Evolutionary conservation across 2,113 vertebrate species (phyloP).

Genomic region (Chaetodon trifascialis): DNA sequence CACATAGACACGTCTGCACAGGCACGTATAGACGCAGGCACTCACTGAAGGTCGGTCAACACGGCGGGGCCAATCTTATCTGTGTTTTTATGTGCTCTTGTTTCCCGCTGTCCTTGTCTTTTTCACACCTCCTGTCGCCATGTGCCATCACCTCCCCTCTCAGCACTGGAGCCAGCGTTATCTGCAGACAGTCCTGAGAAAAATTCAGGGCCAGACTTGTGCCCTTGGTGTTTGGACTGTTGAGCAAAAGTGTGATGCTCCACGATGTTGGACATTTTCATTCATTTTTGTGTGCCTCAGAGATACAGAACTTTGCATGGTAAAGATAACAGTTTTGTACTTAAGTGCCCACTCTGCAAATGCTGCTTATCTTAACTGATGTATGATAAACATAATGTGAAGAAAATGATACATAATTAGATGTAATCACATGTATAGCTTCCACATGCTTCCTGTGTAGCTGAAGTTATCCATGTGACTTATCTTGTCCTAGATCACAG

Average conservation of each 20-base stretch:
- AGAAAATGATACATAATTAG: conserved; percentile 4
- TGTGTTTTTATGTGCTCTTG: conserved; percentile 65
- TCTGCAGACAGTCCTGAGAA: conserved; percentile 66
- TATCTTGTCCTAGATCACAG: not conserved
- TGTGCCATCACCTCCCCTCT: conserved; percentile 59
- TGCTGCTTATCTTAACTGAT: conserved; percentile 11
- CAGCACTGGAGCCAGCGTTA: conserved; percentile 53
- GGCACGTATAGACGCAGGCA: conserved; percentile 42
- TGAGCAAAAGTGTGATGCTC: conserved; percentile 5
- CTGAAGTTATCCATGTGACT: not conserved
- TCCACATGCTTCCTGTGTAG: not conserved
- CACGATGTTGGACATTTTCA: conserved; percentile 18
- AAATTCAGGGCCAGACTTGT: conserved; percentile 42
- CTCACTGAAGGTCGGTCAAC: conserved; percentile 81
- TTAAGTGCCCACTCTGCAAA: not conserved
- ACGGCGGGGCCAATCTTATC: conserved; percentile 74
- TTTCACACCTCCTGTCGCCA: conserved; percentile 70
- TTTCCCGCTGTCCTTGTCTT: conserved; percentile 70
- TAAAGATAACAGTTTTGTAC: conserved; percentile 8
- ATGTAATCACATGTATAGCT: conserved; percentile 15
- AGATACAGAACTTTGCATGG: conserved; percentile 10
- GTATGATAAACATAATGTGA: conserved; percentile 10
- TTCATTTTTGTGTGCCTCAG: not conserved
- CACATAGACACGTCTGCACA: conserved; percentile 39
- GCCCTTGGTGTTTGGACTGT: conserved; percentile 55